Evolutionary conservation across 2,797 vertebrate species (phyloP).

Genomic region (Sphaeramia orbicularis): DNA sequence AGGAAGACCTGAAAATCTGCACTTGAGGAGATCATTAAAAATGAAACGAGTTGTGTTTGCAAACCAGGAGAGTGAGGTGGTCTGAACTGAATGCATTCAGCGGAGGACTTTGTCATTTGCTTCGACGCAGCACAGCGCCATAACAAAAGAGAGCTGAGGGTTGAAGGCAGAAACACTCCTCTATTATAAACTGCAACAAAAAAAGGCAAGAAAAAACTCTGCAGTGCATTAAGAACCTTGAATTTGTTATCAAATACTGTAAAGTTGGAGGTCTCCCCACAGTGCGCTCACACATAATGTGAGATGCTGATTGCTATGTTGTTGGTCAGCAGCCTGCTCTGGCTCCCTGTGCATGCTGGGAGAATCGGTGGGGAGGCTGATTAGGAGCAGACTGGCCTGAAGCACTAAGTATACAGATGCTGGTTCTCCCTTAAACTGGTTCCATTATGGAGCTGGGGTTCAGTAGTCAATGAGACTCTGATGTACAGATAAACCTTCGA

Average conservation of each 20-base stretch:
- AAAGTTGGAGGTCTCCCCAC: constrained; percentile 25
- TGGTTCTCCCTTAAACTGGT: constrained; percentile 35
- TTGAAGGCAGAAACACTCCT: constrained; percentile 5
- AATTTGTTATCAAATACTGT: constrained; percentile 54
- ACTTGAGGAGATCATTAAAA: constrained; percentile 71
- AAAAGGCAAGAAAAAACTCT: neutral
- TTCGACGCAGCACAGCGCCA: constrained; percentile 26
- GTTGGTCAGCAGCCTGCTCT: constrained; percentile 41
- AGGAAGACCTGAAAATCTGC: constrained; percentile 53
- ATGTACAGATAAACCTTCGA: constrained; percentile 24
- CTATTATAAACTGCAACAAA: neutral
- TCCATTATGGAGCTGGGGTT: constrained; percentile 17
- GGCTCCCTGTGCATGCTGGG: constrained; percentile 35
- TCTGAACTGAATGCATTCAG: constrained; percentile 39
- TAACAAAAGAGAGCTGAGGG: constrained; percentile 35
- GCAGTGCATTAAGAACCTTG: constrained; percentile 49
- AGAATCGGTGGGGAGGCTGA: constrained; percentile 56
- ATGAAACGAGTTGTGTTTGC: constrained; percentile 60
- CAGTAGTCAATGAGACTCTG: constrained; percentile 14
- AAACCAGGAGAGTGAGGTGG: constrained; percentile 37
- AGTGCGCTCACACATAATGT: constrained; percentile 33
- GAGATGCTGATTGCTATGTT: constrained; percentile 58
- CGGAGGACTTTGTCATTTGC: constrained; percentile 52
- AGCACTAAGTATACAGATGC: constrained; percentile 31
- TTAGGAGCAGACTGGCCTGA: constrained; percentile 47